These are phyloP conservation scores for Miniopterus natalensis DNA, from an alignment of 2,113 vertebrate genomes.

Conservation along the genomic window DNA sequence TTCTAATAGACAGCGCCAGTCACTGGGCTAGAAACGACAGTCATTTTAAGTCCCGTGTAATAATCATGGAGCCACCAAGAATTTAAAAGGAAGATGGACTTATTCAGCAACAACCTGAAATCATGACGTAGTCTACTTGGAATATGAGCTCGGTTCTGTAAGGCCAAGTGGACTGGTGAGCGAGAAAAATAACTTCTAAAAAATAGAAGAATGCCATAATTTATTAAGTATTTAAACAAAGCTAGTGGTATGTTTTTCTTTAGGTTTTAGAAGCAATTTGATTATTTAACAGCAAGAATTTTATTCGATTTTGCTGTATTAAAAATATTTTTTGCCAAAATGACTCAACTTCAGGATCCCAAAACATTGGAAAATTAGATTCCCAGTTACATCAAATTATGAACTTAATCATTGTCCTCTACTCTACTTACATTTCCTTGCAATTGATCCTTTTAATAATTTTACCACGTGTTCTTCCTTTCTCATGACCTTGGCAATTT, in stretches of 20 bases:
- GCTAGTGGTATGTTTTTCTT: conserved; percentile 60
- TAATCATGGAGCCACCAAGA: conserved; percentile 64
- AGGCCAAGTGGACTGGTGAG: conserved; percentile 45
- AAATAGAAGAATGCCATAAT: conserved; percentile 66
- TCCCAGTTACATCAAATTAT: not conserved
- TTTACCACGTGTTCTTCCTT: not conserved
- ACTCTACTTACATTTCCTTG: not conserved
- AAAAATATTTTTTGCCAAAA: not conserved
- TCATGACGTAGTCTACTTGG: not conserved
- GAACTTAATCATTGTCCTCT: not conserved
- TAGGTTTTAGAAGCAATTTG: conserved; percentile 31
- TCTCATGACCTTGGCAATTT: not conserved
- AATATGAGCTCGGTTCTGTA: conserved; percentile 37
- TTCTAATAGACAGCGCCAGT: conserved; percentile 82
- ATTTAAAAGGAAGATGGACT: conserved; percentile 51
- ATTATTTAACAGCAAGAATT: not conserved
- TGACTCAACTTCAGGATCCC: not conserved
- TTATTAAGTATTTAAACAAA: conserved; percentile 65
- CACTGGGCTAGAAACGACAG: conserved; percentile 82
- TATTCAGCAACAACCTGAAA: not conserved
- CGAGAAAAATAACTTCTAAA: conserved; percentile 67
- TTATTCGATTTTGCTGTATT: not conserved
- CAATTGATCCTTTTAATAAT: not conserved
- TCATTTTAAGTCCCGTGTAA: conserved; percentile 74
- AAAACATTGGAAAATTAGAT: conserved; percentile 42